phyloP scores from a whole-genome alignment of 2,888 invertebrate genomes.

The Callosobruchus maculatus region DNA sequence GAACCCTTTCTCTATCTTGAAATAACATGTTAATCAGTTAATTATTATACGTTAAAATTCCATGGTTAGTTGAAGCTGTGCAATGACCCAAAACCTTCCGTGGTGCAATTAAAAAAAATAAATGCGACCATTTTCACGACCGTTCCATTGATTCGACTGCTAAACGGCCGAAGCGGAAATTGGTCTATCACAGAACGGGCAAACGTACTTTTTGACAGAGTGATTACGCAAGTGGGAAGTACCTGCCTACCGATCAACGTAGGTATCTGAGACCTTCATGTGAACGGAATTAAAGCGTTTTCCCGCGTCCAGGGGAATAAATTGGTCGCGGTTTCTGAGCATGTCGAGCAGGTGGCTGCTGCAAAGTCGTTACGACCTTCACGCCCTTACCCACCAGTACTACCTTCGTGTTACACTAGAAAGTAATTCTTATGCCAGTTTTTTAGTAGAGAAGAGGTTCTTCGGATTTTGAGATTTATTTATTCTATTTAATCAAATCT shows the following conservation, averaged over 20 bases:
- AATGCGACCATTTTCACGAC: not conserved
- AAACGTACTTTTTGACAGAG: not conserved
- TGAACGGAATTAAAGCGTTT: conserved; percentile 25
- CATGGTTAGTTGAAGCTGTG: too few species aligned
- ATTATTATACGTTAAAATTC: too few species aligned
- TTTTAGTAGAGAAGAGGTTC: too few species aligned
- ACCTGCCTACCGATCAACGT: too few species aligned
- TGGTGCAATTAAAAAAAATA: not conserved
- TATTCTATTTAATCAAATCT: too few species aligned
- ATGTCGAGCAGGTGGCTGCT: conserved; percentile 42
- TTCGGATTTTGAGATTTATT: too few species aligned
- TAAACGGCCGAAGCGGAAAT: not conserved
- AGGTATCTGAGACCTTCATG: conserved; percentile 2
- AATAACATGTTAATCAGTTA: too few species aligned
- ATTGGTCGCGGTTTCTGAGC: conserved; percentile 41
- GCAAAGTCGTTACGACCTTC: conserved; percentile 28
- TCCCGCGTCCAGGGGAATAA: conserved; percentile 39
- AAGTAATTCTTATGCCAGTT: too few species aligned
- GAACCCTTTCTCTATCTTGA: too few species aligned
- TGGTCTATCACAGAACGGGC: not conserved
- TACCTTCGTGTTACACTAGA: too few species aligned
- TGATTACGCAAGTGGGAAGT: not conserved
- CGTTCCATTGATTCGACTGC: not conserved
- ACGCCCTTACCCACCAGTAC: not conserved
- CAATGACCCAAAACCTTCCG: not conserved